Evolutionary conservation across 2,113 vertebrate species (phyloP).

Genomic region (Electrona antarctica): DNA sequence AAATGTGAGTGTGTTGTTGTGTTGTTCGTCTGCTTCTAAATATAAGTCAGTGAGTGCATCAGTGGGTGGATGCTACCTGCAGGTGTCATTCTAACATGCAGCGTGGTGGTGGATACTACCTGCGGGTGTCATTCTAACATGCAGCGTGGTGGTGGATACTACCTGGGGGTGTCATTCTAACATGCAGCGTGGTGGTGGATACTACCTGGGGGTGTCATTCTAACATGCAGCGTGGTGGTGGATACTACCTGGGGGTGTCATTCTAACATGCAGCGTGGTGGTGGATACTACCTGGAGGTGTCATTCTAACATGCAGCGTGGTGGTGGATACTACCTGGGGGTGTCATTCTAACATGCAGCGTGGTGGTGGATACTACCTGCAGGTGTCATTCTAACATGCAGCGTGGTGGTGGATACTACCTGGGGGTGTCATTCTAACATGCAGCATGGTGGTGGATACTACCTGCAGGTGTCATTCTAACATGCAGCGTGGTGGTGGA

Average conservation of each 20-base stretch:
- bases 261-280: neutral
- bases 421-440: neutral
- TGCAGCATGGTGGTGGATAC: neutral
- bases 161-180: neutral
- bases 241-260: neutral
- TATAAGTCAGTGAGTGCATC: too few relatives aligned
- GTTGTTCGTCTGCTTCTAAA: too few relatives aligned
- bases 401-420: neutral
- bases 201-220: neutral
- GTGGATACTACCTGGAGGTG: neutral
- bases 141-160: neutral
- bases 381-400: slow-evolving; percentile 46
- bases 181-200: neutral
- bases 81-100: neutral
- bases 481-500: neutral
- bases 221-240: neutral
- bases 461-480: slow-evolving; percentile 80
- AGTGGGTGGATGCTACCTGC: too few relatives aligned
- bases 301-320: neutral
- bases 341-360: neutral
- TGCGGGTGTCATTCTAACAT: neutral
- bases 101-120: neutral
- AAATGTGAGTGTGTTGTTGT: too few relatives aligned
- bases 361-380: slow-evolving; percentile 75
- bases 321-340: neutral